phyloP scores from a whole-genome alignment of 2,888 invertebrate species.

The Amiota mariae region DNA sequence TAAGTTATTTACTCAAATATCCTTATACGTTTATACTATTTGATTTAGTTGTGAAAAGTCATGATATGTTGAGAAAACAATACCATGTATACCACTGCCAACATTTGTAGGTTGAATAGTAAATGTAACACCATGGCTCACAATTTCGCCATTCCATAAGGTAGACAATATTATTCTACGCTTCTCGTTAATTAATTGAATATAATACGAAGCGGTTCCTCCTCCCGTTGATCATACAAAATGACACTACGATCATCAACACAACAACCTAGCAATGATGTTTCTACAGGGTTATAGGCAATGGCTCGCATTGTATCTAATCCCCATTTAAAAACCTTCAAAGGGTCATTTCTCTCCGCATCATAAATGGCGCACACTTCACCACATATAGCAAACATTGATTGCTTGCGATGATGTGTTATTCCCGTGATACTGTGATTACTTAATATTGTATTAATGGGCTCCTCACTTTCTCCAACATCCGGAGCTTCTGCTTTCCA shows the following conservation, averaged over 20 bases:
- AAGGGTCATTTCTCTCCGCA: constrained; percentile 88
- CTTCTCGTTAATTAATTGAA: too few relatives aligned
- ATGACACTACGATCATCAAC: constrained; percentile 97
- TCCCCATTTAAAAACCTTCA: constrained; percentile 92
- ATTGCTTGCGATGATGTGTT: constrained; percentile 85
- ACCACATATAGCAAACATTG: constrained; percentile 93
- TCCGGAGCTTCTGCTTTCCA: constrained; percentile 82
- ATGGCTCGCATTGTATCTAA: constrained; percentile 92
- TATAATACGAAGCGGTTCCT: constrained; percentile 90
- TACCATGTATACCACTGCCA: too few relatives aligned
- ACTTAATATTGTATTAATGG: constrained; percentile 81
- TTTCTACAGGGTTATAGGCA: constrained; percentile 89
- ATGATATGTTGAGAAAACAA: too few relatives aligned
- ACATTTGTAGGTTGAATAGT: too few relatives aligned
- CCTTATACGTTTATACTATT: too few relatives aligned
- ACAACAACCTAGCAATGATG: constrained; percentile 83
- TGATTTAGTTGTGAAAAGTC: too few relatives aligned
- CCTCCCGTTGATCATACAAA: constrained; percentile 93
- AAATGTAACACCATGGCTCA: too few relatives aligned
- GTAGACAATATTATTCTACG: too few relatives aligned
- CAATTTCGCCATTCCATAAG: too few relatives aligned
- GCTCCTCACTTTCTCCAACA: constrained; percentile 79
- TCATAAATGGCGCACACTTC: constrained; percentile 97
- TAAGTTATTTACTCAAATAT: too few relatives aligned
- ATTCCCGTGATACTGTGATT: constrained; percentile 85